Conservation (phyloP, 2,113 vertebrate species). For the Oreochromis niloticus region DNA sequence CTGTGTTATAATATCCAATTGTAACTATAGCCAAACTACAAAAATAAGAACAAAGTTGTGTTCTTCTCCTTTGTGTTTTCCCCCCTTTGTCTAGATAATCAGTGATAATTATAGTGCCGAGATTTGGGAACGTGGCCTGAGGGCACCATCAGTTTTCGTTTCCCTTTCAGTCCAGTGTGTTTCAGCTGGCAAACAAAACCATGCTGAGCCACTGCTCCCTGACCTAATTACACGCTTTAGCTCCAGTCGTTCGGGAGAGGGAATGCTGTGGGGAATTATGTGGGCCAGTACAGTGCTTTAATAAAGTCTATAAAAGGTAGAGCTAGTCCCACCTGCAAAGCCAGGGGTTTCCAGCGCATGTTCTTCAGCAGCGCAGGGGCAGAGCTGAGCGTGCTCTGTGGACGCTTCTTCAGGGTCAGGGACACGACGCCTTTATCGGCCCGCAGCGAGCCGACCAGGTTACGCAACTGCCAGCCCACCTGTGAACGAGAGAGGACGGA, state of each 20-base stretch:
- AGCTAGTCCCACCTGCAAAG: constrained; percentile 85
- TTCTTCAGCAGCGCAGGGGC: constrained; percentile 99
- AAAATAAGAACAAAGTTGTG: not conserved
- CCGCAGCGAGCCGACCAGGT: constrained; percentile 98
- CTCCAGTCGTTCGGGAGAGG: not conserved
- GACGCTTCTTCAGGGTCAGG: constrained; percentile 99
- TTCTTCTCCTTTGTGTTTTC: not conserved
- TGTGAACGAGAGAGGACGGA: constrained; percentile 67
- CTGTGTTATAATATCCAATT: not conserved
- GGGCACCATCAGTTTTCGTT: not conserved
- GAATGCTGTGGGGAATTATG: constrained; percentile 19
- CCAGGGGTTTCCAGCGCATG: constrained; percentile 99
- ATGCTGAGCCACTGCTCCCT: constrained; percentile 30
- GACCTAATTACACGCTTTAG: constrained; percentile 59
- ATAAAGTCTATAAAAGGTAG: constrained; percentile 53
- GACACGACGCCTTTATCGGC: constrained; percentile 98
- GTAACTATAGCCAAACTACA: not conserved
- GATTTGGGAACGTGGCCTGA: constrained; percentile 6
- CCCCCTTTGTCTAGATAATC: not conserved
- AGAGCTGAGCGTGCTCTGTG: constrained; percentile 99
- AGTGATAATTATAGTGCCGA: constrained; percentile 14
- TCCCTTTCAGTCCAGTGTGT: not conserved
- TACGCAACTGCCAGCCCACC: constrained; percentile 99
- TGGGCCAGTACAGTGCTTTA: constrained; percentile 37
- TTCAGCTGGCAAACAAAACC: constrained; percentile 30